These are phyloP conservation scores for Dreissena polymorpha DNA, from an alignment of 1,140 invertebrate species.

Conservation along the genomic window DNA sequence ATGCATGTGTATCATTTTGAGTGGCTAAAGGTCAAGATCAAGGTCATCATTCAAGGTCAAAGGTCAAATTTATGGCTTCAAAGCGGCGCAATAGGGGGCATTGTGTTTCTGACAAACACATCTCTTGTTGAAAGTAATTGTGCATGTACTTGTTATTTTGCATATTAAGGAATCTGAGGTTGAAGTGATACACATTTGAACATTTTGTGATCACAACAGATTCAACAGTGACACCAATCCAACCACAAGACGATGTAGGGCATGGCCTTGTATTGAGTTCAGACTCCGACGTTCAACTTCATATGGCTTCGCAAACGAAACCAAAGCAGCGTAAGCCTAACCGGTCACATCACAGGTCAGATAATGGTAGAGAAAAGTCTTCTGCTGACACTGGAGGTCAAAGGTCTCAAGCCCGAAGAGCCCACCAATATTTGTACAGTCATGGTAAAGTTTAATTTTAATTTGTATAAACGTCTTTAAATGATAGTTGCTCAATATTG, in stretches of 20 bases:
- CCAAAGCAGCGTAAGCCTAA: neutral
- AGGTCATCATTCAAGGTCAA: too few relatives aligned
- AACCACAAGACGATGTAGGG: slow-evolving; percentile 58
- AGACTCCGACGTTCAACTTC: slow-evolving; percentile 66
- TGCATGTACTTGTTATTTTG: too few relatives aligned
- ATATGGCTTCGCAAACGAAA: neutral
- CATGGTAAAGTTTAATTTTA: slow-evolving; percentile 27
- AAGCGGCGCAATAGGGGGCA: too few relatives aligned
- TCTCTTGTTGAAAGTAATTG: too few relatives aligned
- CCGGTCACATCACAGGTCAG: neutral
- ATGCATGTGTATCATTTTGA: too few relatives aligned
- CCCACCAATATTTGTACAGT: slow-evolving; percentile 13
- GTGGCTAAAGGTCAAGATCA: too few relatives aligned
- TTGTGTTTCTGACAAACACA: too few relatives aligned
- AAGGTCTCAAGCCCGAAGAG: slow-evolving; percentile 23
- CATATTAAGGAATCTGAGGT: too few relatives aligned
- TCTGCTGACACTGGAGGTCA: slow-evolving; percentile 8
- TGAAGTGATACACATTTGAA: too few relatives aligned
- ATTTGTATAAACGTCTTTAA: neutral
- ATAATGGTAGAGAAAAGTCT: slow-evolving; percentile 30
- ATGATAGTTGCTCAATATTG: too few relatives aligned
- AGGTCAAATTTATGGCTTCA: too few relatives aligned
- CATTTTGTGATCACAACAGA: slow-evolving; percentile 52
- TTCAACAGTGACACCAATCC: slow-evolving; percentile 70
- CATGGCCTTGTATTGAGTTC: slow-evolving; percentile 70